phyloP scores from a whole-genome alignment of 2,113 vertebrate species.

The Picathartes gymnocephalus region DNA sequence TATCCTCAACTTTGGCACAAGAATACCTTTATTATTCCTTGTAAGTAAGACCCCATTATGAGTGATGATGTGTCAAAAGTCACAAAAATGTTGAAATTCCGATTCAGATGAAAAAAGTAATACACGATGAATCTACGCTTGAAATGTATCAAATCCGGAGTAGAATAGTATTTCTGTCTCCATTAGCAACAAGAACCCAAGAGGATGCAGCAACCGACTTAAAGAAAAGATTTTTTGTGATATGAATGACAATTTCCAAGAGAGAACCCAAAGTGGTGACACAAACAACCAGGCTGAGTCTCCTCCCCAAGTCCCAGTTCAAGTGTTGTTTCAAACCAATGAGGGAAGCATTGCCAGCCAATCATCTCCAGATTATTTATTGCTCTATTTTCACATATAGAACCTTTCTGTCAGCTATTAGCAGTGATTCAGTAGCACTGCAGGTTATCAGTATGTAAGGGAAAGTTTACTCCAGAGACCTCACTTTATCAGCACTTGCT shows the following conservation, averaged over 20 bases:
- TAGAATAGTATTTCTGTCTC: slow-evolving; percentile 72
- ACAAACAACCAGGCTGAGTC: background rate
- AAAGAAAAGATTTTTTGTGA: slow-evolving; percentile 52
- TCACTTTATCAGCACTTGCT: background rate
- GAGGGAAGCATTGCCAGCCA: background rate
- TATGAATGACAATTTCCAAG: slow-evolving; percentile 62
- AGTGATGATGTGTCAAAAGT: slow-evolving; percentile 73
- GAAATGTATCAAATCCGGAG: slow-evolving; percentile 72
- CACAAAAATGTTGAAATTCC: slow-evolving; percentile 65
- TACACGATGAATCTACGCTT: slow-evolving; percentile 49
- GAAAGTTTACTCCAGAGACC: background rate
- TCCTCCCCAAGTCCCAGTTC: background rate
- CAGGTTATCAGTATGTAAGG: background rate
- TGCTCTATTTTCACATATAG: background rate
- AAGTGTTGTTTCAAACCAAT: background rate
- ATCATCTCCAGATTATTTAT: background rate
- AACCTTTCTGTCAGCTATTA: background rate
- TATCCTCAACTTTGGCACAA: slow-evolving; percentile 16
- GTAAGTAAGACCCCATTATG: slow-evolving; percentile 39
- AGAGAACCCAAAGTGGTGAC: background rate
- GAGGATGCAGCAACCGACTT: slow-evolving; percentile 34
- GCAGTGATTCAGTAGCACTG: background rate
- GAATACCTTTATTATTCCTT: slow-evolving; percentile 6
- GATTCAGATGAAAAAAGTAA: slow-evolving; percentile 57
- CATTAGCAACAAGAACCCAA: slow-evolving; percentile 60